A percentile compares a stretch with the other conserved stretches of the same genome.
phyloP scores from a whole-genome alignment of 1,140 invertebrate species.

The Drosophila willistoni region DNA sequence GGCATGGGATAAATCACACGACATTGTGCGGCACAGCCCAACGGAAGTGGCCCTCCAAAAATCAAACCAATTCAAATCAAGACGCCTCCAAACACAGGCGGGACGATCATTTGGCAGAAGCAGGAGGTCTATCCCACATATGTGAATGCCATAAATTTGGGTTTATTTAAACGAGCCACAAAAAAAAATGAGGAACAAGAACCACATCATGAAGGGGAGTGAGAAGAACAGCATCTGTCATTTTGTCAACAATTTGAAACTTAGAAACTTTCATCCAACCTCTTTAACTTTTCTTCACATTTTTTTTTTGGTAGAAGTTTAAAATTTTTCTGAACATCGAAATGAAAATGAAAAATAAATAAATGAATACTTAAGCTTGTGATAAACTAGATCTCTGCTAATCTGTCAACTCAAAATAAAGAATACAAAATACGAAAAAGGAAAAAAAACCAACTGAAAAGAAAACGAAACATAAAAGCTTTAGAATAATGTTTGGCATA shows the following conservation, averaged over 20 bases:
- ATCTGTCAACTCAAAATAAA: slow-evolving; percentile 44
- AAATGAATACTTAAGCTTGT: slow-evolving; percentile 43
- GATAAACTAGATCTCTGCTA: slow-evolving; percentile 38
- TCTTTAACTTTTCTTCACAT: not conserved
- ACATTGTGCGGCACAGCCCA: slow-evolving; percentile 49
- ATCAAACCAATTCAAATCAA: slow-evolving; percentile 32
- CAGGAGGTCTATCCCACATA: slow-evolving; percentile 30
- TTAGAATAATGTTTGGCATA: slow-evolving; percentile 44
- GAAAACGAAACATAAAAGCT: slow-evolving; percentile 30
- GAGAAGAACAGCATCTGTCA: slow-evolving; percentile 58
- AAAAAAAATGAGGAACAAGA: slow-evolving; percentile 6
- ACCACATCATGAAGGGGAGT: not conserved
- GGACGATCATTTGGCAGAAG: slow-evolving; percentile 58
- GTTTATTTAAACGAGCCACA: slow-evolving; percentile 74
- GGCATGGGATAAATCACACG: slow-evolving; percentile 69
- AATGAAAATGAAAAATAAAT: slow-evolving; percentile 59
- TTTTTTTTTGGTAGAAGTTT: not conserved
- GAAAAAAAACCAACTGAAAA: slow-evolving; percentile 10
- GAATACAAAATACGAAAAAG: not conserved
- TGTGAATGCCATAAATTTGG: slow-evolving; percentile 63
- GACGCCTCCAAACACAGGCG: slow-evolving; percentile 23
- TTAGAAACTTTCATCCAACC: not conserved
- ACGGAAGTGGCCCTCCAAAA: slow-evolving; percentile 62
- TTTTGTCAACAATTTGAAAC: slow-evolving; percentile 11
- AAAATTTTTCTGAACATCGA: not conserved